phyloP scores from a whole-genome alignment of 2,797 vertebrate species.

The Merluccius polli region DNA sequence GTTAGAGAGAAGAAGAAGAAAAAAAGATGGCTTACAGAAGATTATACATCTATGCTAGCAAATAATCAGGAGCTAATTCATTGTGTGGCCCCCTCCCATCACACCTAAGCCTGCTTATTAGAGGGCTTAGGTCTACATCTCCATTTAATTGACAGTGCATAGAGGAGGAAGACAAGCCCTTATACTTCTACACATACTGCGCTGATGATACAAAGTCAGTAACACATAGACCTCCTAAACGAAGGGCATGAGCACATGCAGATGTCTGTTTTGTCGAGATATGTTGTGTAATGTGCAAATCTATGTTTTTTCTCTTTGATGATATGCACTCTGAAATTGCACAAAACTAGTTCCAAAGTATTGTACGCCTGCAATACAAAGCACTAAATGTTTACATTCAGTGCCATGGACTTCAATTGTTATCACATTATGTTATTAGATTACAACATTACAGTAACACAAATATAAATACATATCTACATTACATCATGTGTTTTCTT shows the following conservation, averaged over 20 bases:
- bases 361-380: not conserved
- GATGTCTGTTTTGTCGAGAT: conserved; percentile 55
- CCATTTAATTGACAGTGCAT: conserved; percentile 51
- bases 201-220: conserved; percentile 34
- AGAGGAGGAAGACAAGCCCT: conserved; percentile 27
- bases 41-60: conserved; percentile 66
- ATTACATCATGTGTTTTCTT: not conserved
- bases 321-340: too few species aligned
- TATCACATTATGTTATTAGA: too few species aligned
- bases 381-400: not conserved
- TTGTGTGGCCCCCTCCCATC: conserved; percentile 58
- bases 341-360: not conserved
- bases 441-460: too few species aligned
- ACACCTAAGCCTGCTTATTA: conserved; percentile 72
- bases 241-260: conserved; percentile 35
- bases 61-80: conserved; percentile 73
- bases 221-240: conserved; percentile 44
- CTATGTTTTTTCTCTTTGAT: not conserved
- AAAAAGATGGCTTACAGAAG: conserved; percentile 61
- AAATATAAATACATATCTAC: not conserved
- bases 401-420: not conserved
- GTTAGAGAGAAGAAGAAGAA: conserved; percentile 40
- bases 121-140: conserved; percentile 71
- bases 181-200: conserved; percentile 18
- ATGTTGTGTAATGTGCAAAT: conserved; percentile 52